A percentile compares a stretch with the other conserved stretches of the same genome.
These are phyloP conservation scores for Colostygia pectinataria DNA, from an alignment of 2,888 invertebrate species.

Conservation along the genomic window DNA sequence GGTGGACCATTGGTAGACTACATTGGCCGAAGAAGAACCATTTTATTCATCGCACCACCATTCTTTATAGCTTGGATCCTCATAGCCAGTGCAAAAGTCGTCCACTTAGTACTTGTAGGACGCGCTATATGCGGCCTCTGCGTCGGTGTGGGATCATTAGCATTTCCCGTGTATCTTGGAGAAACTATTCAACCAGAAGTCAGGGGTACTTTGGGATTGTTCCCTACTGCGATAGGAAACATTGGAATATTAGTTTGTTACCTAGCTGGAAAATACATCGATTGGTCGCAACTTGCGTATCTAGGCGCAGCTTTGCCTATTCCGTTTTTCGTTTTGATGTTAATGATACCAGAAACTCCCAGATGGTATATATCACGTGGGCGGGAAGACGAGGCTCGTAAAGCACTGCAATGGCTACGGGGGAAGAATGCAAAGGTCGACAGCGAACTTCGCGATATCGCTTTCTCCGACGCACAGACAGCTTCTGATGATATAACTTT, in stretches of 20 bases:
- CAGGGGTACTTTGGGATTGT: conserved; percentile 92
- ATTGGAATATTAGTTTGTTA: conserved; percentile 92
- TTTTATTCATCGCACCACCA: conserved; percentile 89
- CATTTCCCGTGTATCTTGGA: conserved; percentile 95
- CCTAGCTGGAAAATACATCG: conserved; percentile 89
- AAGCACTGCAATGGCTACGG: conserved; percentile 92
- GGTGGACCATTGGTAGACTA: conserved; percentile 94
- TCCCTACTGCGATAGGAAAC: conserved; percentile 94
- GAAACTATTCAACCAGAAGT: conserved; percentile 97
- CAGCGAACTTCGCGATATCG: conserved; percentile 89
- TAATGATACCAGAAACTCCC: conserved; percentile 96
- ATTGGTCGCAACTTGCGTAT: conserved; percentile 92
- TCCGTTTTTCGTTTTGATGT: conserved; percentile 90
- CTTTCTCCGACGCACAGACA: conserved; percentile 86
- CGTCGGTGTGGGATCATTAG: conserved; percentile 93
- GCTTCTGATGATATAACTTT: conserved; percentile 84
- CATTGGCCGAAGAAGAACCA: conserved; percentile 92
- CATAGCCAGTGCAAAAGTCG: conserved; percentile 88
- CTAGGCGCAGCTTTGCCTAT: conserved; percentile 89
- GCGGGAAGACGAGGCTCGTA: conserved; percentile 88
- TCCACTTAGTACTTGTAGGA: conserved; percentile 89
- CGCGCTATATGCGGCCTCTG: conserved; percentile 93
- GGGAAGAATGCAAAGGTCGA: conserved; percentile 90
- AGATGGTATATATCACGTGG: conserved; percentile 94
- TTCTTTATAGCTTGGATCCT: conserved; percentile 93